These are phyloP conservation scores for Pelobates fuscus DNA, from an alignment of 2,113 vertebrate species.

Conservation along the genomic window DNA sequence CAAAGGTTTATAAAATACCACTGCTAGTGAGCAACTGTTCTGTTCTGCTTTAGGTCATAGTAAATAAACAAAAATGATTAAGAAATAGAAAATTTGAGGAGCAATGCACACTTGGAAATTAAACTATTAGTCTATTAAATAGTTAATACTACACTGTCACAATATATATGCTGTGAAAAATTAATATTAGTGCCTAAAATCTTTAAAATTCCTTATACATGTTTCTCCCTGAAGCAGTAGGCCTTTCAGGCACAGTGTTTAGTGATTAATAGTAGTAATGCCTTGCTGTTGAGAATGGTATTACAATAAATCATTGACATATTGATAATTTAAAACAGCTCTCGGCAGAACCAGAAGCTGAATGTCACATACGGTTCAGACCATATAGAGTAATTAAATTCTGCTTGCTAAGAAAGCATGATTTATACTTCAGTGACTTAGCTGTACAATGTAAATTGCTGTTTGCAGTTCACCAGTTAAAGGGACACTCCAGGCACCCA, in stretches of 20 bases:
- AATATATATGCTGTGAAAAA: too few relatives aligned
- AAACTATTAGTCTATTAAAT: too few relatives aligned
- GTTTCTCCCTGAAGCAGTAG: conserved; percentile 4
- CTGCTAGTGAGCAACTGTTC: too few relatives aligned
- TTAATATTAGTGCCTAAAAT: conserved; percentile 8
- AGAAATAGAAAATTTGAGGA: too few relatives aligned
- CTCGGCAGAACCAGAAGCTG: conserved; percentile 10
- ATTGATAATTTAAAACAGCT: conserved; percentile 19
- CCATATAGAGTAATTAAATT: conserved; percentile 18
- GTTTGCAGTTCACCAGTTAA: too few relatives aligned
- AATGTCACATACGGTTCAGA: conserved; percentile 30
- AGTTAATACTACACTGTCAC: neutral
- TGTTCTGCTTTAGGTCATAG: too few relatives aligned
- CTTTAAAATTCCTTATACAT: conserved; percentile 23
- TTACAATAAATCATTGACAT: conserved; percentile 4
- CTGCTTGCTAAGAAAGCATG: conserved; percentile 3
- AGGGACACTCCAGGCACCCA: too few relatives aligned
- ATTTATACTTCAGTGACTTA: conserved; percentile 2
- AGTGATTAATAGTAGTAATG: conserved; percentile 36
- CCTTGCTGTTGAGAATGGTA: conserved; percentile 6
- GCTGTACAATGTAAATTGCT: neutral
- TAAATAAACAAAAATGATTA: too few relatives aligned
- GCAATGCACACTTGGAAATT: too few relatives aligned
- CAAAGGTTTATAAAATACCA: too few relatives aligned
- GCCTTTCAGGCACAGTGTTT: conserved; percentile 33